Evolutionary conservation across 2,888 invertebrate genomes (phyloP).

Genomic region (Heliconius hortense): DNA sequence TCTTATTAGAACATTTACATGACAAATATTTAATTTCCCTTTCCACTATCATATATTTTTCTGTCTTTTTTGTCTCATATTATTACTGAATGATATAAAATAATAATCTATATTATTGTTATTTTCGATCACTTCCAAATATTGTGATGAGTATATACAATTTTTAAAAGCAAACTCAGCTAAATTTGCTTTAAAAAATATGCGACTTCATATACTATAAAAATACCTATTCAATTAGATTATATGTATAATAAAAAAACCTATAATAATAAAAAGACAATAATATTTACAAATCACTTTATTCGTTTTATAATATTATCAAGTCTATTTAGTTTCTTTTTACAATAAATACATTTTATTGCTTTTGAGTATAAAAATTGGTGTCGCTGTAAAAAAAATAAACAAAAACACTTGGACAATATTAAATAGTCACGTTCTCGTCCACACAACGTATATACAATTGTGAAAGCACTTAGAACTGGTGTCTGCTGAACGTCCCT

Average conservation of each 20-base stretch:
- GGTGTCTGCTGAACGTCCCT: constrained; percentile 50
- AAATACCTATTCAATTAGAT: neutral
- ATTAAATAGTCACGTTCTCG: constrained; percentile 65
- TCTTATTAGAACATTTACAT: neutral
- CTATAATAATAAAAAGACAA: constrained; percentile 40
- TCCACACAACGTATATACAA: constrained; percentile 56
- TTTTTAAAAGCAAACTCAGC: neutral
- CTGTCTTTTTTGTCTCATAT: no score
- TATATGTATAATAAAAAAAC: neutral
- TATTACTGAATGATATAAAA: neutral
- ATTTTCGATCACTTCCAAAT: neutral
- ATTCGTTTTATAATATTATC: constrained; percentile 70
- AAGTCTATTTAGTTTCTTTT: constrained; percentile 76
- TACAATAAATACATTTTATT: constrained; percentile 75
- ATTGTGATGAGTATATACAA: neutral
- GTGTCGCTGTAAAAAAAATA: constrained; percentile 68
- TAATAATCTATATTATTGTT: neutral
- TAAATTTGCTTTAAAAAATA: neutral
- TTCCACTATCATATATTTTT: neutral
- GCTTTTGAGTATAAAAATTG: constrained; percentile 76
- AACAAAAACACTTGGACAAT: constrained; percentile 69
- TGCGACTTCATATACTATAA: neutral
- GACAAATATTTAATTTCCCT: neutral
- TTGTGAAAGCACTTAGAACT: constrained; percentile 58
- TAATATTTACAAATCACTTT: constrained; percentile 78